Evolutionary conservation across 2,113 vertebrate genomes (phyloP), one percentile per base, ranked within the genome.

Genomic region (Charadrius vociferus): DNA sequence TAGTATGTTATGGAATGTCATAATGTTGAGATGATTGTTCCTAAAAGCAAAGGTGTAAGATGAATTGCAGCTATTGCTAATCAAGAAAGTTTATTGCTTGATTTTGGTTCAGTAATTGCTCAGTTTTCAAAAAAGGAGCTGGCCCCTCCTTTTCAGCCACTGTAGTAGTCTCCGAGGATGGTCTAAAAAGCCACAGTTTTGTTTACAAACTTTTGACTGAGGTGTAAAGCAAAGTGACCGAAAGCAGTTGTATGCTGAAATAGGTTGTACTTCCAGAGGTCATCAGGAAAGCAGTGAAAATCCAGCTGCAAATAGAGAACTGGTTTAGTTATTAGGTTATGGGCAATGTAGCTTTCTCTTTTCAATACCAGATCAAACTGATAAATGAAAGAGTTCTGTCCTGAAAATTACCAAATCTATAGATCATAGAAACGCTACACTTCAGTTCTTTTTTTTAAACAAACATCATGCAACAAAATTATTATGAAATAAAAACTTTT

Each of bases 41-140:
- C 61, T 78, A 45, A 74, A 88, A 88, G 30, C 61, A 79, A 71
- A 90, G 59, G 68, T 91, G 63, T 66, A 61, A 81, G 65, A 86
- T 67, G 59, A 72, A 66, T 95, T 88, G 77, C 55, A 81, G 86
- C 81, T 94, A 81, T 86, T 91, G 81, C 89, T 96, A 91, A 91
- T 95, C 91, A 96, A 43, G 59, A 23, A 80, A 90, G 83, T 71
- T 81, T 95, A 63, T 79, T 71, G 61, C 72, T 71, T 63, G 55
- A 70, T 94, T 81, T 81, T 86, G 29, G 21, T 13, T 71, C 71
- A 29, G 7, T 59, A 74, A 53, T 86, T 74, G 50, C 39, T 81
- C 56, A 12, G 27, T 66, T 94, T 86, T 73, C 65, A 32, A 45
- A 89, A 83, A 52, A 68, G 5, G 22, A 81, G 2, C 29, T 84